Base-by-base conservation (phyloP, 1,140 invertebrate species). In the Ladona fulva region DNA sequence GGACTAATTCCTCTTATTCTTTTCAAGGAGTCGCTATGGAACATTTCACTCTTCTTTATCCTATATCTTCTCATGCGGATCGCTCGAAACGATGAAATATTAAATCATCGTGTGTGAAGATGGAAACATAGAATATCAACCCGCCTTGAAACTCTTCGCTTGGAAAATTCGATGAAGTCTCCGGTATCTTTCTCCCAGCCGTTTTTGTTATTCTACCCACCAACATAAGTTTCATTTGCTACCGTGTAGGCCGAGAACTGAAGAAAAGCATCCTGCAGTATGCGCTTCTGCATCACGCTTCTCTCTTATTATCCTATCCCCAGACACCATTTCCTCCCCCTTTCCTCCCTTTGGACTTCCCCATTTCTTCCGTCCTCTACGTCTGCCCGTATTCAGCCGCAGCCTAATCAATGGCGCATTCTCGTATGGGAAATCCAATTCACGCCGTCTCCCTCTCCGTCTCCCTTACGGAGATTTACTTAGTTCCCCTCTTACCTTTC, bases 381-480 rank as follows among this genome's bases (percentile, higher is more conserved):
- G 44, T 66, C 52, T 66, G 52, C 16, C 52, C 52, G 16, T 22
- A 12, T 66, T 66, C 52, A 66, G 14, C 52, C 52, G 52, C 52
- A 66, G 52, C 52, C 52, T 66, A 66, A 66, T 66, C 52, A 66
- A 66, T 66, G 52, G 52, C 52, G 52, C 52, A 66, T 66, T 66
- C 52, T 66, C 16, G 52, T 66, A 66, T 66, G 52, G 52, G 1
- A 66, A 19, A 66, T 66, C 52, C 52, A 66, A 66, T 66, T 12
- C 52, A 3, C 52, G 14, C 52, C 52, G 14, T 19, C 19, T 52
- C 44, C 19, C 19, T 19, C 44, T 52, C 44, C 19, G 10, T 66
- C 52, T 22, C 52, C 12, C 52, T 66, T 37, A 37, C 29, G 29
- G 29, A 37, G 29, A 37, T 37, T 37, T 37, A 37, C 29, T 37